Conservation (phyloP, 2,113 vertebrate species). For the Diphyllodes magnificus region DNA sequence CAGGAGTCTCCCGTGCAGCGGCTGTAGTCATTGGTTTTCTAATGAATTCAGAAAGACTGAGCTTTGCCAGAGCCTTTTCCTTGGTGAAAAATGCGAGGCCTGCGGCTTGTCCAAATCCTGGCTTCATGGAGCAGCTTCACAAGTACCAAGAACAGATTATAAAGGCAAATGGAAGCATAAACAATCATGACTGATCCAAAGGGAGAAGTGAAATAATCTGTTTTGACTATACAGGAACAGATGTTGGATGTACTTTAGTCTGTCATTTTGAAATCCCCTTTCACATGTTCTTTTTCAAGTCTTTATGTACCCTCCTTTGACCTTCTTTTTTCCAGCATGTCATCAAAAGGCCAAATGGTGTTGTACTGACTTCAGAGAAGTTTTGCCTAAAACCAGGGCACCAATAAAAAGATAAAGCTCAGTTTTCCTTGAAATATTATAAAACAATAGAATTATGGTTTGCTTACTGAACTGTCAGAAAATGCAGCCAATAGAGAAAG, state of each 20-base stretch:
- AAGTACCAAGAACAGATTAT: slow-evolving; percentile 71
- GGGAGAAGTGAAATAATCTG: not conserved
- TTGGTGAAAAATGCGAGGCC: slow-evolving; percentile 86
- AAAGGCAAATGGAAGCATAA: slow-evolving; percentile 47
- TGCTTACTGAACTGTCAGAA: not conserved
- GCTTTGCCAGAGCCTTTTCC: slow-evolving; percentile 82
- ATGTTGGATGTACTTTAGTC: not conserved
- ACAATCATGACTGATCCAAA: slow-evolving; percentile 4
- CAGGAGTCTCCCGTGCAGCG: slow-evolving; percentile 89
- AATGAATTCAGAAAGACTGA: slow-evolving; percentile 83
- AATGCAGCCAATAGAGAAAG: not conserved
- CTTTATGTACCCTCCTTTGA: not conserved
- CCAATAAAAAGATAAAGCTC: not conserved
- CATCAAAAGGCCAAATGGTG: not conserved
- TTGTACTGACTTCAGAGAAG: not conserved
- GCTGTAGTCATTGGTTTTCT: slow-evolving; percentile 88
- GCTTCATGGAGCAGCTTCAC: slow-evolving; percentile 92
- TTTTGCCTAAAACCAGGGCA: not conserved
- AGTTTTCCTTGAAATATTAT: not conserved
- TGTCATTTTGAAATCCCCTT: not conserved
- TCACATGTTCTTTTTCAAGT: not conserved
- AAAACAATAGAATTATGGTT: not conserved
- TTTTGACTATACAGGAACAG: not conserved
- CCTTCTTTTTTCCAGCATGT: not conserved
- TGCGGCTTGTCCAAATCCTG: slow-evolving; percentile 84